These are phyloP conservation scores for Nerophis lumbriciformis DNA, from an alignment of 2,113 vertebrate genomes.

Conservation along the genomic window DNA sequence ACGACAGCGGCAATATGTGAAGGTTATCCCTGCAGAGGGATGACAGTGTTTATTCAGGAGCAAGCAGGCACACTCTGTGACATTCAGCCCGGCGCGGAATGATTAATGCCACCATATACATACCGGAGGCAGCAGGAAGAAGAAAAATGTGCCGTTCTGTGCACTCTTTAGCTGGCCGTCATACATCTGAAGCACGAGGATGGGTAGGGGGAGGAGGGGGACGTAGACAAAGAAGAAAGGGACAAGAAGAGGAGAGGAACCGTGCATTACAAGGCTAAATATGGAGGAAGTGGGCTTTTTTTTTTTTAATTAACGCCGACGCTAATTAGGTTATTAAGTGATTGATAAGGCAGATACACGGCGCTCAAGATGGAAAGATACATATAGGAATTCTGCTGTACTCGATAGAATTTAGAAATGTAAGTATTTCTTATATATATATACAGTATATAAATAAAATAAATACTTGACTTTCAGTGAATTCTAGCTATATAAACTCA, in stretches of 20 bases:
- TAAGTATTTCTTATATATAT: no score
- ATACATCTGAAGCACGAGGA: not conserved
- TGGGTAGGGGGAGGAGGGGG: not conserved
- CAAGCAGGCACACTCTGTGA: conserved; percentile 58
- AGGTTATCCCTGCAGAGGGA: conserved; percentile 65
- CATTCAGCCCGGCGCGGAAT: conserved; percentile 61
- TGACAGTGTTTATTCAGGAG: conserved; percentile 68
- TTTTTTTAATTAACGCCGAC: conserved; percentile 56
- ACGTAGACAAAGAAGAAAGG: not conserved
- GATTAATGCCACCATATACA: conserved; percentile 67
- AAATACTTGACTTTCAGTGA: no score
- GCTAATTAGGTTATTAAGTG: conserved; percentile 55
- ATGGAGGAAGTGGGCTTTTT: conserved; percentile 37
- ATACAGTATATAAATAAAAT: no score
- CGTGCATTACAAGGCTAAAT: conserved; percentile 32
- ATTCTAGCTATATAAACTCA: no score
- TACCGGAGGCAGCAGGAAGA: conserved; percentile 32
- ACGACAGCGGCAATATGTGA: conserved; percentile 54
- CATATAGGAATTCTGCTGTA: no score
- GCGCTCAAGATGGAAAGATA: no score
- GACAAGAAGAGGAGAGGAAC: conserved; percentile 13
- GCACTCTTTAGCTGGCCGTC: not conserved
- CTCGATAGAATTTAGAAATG: no score
- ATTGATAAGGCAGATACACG: conserved; percentile 4
- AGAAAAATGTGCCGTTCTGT: conserved; percentile 9